Percentiles rank a stretch among this genome's conserved stretches.
Conservation (phyloP, 1,140 invertebrate species). For the Laupala kohalensis region DNA sequence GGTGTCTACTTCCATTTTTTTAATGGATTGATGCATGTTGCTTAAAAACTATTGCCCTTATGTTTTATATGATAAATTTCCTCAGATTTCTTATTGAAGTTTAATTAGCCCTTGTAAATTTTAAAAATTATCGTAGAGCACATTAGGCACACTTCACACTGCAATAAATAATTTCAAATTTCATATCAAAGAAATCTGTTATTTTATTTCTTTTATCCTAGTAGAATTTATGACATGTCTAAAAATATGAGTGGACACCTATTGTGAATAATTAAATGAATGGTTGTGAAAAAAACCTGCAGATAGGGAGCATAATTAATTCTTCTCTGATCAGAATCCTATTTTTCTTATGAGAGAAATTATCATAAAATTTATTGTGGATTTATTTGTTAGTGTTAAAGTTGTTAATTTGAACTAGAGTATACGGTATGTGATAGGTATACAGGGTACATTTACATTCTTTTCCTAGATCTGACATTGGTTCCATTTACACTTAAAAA, state of each 20-base stretch:
- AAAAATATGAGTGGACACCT: background rate
- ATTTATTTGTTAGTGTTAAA: background rate
- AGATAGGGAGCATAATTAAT: background rate
- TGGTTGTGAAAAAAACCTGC: background rate
- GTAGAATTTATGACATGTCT: too few relatives aligned
- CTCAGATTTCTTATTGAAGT: too few relatives aligned
- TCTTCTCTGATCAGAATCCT: background rate
- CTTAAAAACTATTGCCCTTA: too few relatives aligned
- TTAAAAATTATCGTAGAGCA: too few relatives aligned
- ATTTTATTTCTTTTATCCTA: too few relatives aligned
- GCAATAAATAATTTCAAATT: too few relatives aligned
- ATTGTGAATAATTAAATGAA: background rate
- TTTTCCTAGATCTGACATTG: background rate
- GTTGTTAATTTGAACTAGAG: background rate
- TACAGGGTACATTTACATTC: slow-evolving; percentile 7
- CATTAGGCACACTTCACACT: too few relatives aligned
- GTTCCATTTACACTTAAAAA: background rate
- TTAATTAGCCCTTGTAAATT: too few relatives aligned
- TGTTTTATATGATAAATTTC: too few relatives aligned
- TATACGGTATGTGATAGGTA: slow-evolving; percentile 7
- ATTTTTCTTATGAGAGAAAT: background rate
- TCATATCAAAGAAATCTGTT: too few relatives aligned
- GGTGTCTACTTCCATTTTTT: background rate
- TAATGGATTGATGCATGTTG: too few relatives aligned
- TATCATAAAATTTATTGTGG: background rate